Evolutionary conservation across 1,140 invertebrate species (phyloP).

Genomic region (Ylistrum balloti): DNA sequence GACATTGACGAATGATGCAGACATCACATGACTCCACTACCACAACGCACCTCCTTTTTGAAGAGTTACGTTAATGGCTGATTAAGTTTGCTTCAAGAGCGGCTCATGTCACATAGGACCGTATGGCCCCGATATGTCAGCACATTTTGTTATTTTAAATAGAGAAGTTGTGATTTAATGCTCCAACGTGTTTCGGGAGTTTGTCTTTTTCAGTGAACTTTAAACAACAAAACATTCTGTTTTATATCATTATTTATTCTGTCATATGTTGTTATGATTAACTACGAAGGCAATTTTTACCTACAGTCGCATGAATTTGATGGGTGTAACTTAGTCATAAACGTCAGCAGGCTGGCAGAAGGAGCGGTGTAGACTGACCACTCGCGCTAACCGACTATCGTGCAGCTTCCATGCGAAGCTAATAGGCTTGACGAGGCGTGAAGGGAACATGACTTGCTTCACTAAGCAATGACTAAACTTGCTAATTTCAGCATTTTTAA

Average conservation of each 20-base stretch:
- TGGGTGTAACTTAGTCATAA: background rate
- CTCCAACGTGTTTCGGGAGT: background rate
- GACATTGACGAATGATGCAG: conserved; percentile 47
- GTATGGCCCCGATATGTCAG: conserved; percentile 21
- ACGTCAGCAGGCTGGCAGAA: background rate
- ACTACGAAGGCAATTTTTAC: background rate
- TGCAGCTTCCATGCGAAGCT: background rate
- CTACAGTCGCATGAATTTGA: conserved; percentile 29
- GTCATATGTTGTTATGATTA: conserved; percentile 9
- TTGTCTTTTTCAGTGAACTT: conserved; percentile 7
- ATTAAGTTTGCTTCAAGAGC: background rate
- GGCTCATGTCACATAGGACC: background rate
- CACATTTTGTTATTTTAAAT: conserved; percentile 36
- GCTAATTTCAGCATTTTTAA: background rate
- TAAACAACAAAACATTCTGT: background rate
- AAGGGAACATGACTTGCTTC: background rate
- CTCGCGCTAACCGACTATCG: background rate
- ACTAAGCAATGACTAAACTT: background rate
- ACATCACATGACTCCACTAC: conserved; percentile 43
- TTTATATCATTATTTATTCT: conserved; percentile 41
- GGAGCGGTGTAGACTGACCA: background rate
- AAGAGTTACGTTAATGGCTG: conserved; percentile 3
- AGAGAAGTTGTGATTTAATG: conserved; percentile 34
- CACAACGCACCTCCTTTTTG: conserved; percentile 27
- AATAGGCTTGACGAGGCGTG: background rate